These are phyloP conservation scores for Nylanderia fulva DNA, from an alignment of 1,140 invertebrate genomes.

Conservation along the genomic window DNA sequence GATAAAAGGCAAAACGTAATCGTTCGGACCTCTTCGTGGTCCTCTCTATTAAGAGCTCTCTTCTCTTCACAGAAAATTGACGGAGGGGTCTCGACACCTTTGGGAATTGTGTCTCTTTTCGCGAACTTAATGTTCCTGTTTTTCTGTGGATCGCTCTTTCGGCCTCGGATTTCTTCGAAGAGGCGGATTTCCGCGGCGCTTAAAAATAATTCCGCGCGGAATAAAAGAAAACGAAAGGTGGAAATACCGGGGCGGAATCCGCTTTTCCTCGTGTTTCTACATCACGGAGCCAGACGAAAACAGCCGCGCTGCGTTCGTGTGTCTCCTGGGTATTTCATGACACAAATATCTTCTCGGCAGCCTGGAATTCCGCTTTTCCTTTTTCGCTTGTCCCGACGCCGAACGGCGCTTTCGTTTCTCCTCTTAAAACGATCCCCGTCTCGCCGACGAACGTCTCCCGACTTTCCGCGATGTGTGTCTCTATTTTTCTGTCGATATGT, in stretches of 20 bases:
- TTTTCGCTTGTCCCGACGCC: constrained; percentile 69
- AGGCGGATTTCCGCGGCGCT: constrained; percentile 19
- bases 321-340: constrained; percentile 76
- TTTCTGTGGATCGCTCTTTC: no score
- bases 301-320: constrained; percentile 64
- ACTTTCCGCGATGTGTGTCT: neutral
- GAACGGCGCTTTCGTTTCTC: constrained; percentile 62
- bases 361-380: constrained; percentile 77
- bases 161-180: neutral
- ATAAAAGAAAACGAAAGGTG: constrained; percentile 15
- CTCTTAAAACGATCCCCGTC: constrained; percentile 59
- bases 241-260: constrained; percentile 59
- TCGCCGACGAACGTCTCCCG: constrained; percentile 48
- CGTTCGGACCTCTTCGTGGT: neutral
- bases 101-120: neutral
- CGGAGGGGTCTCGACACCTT: no score
- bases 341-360: constrained; percentile 78
- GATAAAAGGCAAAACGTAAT: neutral
- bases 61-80: neutral
- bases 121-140: no score
- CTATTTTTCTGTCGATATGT: neutral
- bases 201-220: constrained; percentile 21
- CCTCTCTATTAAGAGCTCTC: no score
- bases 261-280: constrained; percentile 68
- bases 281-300: constrained; percentile 66